Percentiles rank a stretch among this genome's conserved stretches.
Conservation (phyloP, 2,113 vertebrate genomes). For the Vidua macroura region DNA sequence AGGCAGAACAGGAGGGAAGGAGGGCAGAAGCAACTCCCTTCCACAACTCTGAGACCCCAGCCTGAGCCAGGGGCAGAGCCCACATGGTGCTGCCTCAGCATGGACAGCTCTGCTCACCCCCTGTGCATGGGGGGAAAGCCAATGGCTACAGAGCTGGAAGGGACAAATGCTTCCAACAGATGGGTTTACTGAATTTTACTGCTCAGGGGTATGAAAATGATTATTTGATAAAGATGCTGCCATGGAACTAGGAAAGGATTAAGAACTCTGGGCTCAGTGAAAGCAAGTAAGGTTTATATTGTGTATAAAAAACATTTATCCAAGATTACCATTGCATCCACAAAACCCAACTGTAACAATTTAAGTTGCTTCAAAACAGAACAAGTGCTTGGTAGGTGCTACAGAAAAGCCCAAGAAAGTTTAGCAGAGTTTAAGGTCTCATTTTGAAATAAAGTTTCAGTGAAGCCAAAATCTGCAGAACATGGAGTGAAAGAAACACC, state of each 20-base stretch:
- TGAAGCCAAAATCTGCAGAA: not conserved
- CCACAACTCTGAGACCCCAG: not conserved
- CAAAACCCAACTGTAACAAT: not conserved
- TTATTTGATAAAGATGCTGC: not conserved
- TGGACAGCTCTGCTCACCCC: not conserved
- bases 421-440: not conserved
- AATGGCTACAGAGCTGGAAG: not conserved
- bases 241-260: not conserved
- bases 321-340: not conserved
- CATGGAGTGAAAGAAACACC: not conserved
- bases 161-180: not conserved
- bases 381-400: not conserved
- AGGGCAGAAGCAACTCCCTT: not conserved
- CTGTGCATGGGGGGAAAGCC: not conserved
- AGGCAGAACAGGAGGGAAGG: no score
- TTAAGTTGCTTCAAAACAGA: not conserved
- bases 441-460: not conserved
- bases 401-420: not conserved
- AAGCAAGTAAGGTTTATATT: not conserved
- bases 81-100: not conserved
- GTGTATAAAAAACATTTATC: not conserved
- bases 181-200: not conserved
- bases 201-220: not conserved
- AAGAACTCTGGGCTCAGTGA: not conserved
- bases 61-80: not conserved